Base-by-base conservation (phyloP, 2,888 invertebrate species). In the Graphium colonna region DNA sequence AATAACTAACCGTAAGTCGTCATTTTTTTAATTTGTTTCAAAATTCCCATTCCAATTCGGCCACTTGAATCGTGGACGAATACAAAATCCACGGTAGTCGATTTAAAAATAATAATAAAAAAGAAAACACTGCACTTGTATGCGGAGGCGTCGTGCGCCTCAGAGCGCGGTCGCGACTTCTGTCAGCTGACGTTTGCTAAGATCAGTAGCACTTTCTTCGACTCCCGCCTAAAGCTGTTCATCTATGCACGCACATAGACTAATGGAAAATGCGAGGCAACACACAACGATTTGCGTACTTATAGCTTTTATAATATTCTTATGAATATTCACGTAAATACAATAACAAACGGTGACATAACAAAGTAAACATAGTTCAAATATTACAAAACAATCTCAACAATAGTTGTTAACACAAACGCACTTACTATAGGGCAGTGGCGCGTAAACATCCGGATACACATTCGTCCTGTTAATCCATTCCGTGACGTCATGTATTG, bases 381-480 rank as follows among this genome's bases (percentile, higher is more conserved):
- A 21, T 21, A 21, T 21, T 21, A 21, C 5, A 21, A 3, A 21
- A 21, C 21, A 21, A 3, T 21, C 21, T 21, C 2, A 21, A 3
- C 21, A 21, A 21, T 21, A 3, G 21, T 21, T 21, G 21, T 21
- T 3, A 13, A 3, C 10, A 31, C 9, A 31, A 15, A 51, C 5
- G 9, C 50, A 94, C 94, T 93, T 91, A 95, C 95, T 95, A 84
- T 94, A 94, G 55, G 94, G 94, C 64, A 92, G 90, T 62, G 94
- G 94, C 60, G 94, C 94, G 77, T 94, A 95, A 64, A 95, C 92
- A 75, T 94, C 91, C 57, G 95, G 94, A 80, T 94, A 92, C 73
- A 92, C 91, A 63, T 91, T 75, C 31, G 86, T 82, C 65, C 89
- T 81, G 62, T 87, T 88, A 51, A 69, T 78, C 88, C 88, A 88